phyloP scores from a whole-genome alignment of 2,797 vertebrate genomes.

The Xenentodon cancila region DNA sequence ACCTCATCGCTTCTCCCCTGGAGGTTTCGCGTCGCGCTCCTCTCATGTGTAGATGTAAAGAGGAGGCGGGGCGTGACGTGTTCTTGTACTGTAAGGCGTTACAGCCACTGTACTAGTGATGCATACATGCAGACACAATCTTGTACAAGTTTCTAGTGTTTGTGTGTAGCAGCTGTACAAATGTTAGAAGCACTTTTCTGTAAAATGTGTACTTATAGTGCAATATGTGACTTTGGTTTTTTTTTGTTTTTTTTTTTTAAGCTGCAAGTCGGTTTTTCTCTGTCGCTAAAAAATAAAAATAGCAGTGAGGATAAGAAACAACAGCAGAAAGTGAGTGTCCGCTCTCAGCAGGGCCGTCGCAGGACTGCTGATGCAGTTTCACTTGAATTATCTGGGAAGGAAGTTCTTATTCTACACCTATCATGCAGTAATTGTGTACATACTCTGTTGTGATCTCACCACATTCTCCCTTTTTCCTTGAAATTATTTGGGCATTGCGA shows the following conservation, averaged over 20 bases:
- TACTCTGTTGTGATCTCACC: slow-evolving; percentile 29
- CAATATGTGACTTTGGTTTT: slow-evolving; percentile 74
- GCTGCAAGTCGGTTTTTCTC: too few species aligned
- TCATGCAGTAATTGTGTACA: slow-evolving; percentile 36
- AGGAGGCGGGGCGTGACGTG: slow-evolving; percentile 38
- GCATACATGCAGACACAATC: slow-evolving; percentile 53
- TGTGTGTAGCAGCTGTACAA: slow-evolving; percentile 63
- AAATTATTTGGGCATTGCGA: slow-evolving; percentile 25
- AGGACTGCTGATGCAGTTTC: slow-evolving; percentile 24
- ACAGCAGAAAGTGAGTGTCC: slow-evolving; percentile 20
- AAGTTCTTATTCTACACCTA: slow-evolving; percentile 29
- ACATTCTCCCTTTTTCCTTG: too few species aligned
- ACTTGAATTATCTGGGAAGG: slow-evolving; percentile 12
- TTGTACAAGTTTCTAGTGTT: slow-evolving; percentile 57
- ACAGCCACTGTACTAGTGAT: slow-evolving; percentile 51
- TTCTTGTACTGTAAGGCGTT: slow-evolving; percentile 75
- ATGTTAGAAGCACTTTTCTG: slow-evolving; percentile 72
- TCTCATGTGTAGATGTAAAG: too few species aligned
- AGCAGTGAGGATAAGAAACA: neutral
- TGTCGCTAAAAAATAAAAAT: too few species aligned
- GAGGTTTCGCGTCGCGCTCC: too few species aligned
- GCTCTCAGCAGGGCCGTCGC: slow-evolving; percentile 10
- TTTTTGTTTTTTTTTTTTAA: neutral
- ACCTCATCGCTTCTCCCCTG: too few species aligned
- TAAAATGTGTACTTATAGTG: slow-evolving; percentile 75